A percentile compares a stretch with the other conserved stretches of the same genome.
Evolutionary conservation across 92 coral and sea anemone species (phyloP).

Genomic region (Ricordea florida): DNA sequence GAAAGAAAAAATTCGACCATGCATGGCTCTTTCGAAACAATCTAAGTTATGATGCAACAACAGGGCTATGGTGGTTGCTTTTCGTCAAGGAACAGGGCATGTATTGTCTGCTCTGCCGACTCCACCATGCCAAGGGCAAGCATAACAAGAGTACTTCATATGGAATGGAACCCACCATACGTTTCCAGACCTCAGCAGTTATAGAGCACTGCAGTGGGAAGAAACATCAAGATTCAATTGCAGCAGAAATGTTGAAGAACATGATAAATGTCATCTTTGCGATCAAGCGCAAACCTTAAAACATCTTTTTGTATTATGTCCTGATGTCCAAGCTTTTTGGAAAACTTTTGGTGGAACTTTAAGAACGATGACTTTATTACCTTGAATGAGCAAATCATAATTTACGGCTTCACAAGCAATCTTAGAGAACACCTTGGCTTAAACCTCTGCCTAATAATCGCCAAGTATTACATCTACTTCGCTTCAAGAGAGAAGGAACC

Average conservation of each 20-base stretch:
- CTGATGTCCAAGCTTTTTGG: too few relatives aligned
- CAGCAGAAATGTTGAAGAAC: conserved; percentile 19
- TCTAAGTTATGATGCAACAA: conserved; percentile 2
- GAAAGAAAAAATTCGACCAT: conserved; percentile 3
- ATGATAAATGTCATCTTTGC: too few relatives aligned
- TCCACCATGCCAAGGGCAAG: conserved; percentile 13
- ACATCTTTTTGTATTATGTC: too few relatives aligned
- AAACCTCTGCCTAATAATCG: too few relatives aligned
- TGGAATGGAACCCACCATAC: conserved; percentile 21
- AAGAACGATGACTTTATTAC: too few relatives aligned
- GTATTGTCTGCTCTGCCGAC: conserved; percentile 20
- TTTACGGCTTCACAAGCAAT: too few relatives aligned
- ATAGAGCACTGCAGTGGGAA: neutral
- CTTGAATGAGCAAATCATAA: too few relatives aligned
- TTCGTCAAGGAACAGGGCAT: conserved; percentile 1
- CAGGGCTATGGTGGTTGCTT: conserved; percentile 35
- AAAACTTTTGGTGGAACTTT: too few relatives aligned
- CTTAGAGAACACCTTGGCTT: too few relatives aligned
- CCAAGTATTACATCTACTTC: too few relatives aligned
- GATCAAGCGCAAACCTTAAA: too few relatives aligned
- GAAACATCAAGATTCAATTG: conserved; percentile 16
- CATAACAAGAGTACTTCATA: conserved; percentile 11
- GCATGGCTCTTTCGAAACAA: conserved; percentile 7
- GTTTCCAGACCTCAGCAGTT: conserved; percentile 19
- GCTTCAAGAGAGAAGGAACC: too few relatives aligned